Evolutionary conservation across 2,888 invertebrate genomes (phyloP), one percentile per base, ranked within the genome.

Genomic region (Troides helena): DNA sequence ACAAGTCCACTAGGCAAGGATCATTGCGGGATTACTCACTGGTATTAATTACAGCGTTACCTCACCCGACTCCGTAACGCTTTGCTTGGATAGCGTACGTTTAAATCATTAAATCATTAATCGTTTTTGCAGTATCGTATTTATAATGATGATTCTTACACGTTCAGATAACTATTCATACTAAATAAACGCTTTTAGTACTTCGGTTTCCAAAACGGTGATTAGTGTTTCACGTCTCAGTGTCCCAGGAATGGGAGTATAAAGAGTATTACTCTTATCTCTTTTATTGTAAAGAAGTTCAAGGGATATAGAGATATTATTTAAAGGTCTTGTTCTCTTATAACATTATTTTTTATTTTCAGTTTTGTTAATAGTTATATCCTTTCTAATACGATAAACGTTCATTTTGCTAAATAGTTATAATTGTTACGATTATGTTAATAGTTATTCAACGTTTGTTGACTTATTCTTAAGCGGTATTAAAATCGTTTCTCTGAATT

Each of bases 61-160:
- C 39, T 36, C 50, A 5, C 18, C 57, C n/a, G 63, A 60, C 62
- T 50, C 43, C 66, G n/a, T 64, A 64, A 62, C 58, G 53, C 57
- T 62, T 62, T 25, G 46, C 61, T 50, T 50, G 60, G 43, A 64
- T 56, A 64, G 63, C 66, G 63, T 70, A 60, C 63, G 70, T 60
- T 63, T 63, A 60, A 60, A 46, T 39, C 56, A 67, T 70, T 66
- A 63, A 25, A 63, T 18, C 56, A 46, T 60, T 67, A 70, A 70
- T 67, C 60, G 66, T 60, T 67, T 70, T 67, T 59, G 43, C 70
- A 70, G 70, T 43, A 67, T 63, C 59, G 1, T 18, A 43, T 70
- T 66, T 59, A 67, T 67, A 39, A 66, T 70, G 66, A 70, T 70
- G 62, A 70, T 56, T 70, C 59, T 66, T 62, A 58, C 70, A 36